Base-by-base conservation (phyloP, 30 jellyfish, hydroid and myxozoan species). In the Aurelia sp. region DNA sequence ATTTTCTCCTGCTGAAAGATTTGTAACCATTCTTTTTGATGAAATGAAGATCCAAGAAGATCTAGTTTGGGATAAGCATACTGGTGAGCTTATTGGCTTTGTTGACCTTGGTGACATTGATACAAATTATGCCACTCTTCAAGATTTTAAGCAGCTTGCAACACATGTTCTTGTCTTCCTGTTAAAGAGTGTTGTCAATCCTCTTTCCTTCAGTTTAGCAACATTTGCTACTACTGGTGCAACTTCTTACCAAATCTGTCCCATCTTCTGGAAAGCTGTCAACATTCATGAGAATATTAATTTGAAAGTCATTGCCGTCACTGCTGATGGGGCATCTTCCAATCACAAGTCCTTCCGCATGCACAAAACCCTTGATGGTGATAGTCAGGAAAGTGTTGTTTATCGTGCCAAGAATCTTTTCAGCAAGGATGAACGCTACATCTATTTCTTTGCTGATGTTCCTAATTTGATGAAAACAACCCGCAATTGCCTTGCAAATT, bases 251-350 rank as follows among this genome's bases (percentile, higher is more conserved):
- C 96, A 86, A 53, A 73, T 90, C 57, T 78, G 84, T 60, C 91
- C 91, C 65, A 11, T 90, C 59, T 82, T 90, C 55, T 82, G 96
- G 96, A 71, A 86, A 64, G 85, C 91, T 13, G 86, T 86, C 57
- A 30, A 72, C 47, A 63, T 88, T n/a, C 88, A 67, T 8, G 92
- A 88, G 57, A 57, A 27, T 52, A 67, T 50, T 71, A 57, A 74
- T 66, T 59, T 90, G 78, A 72, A 90, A 74, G 96, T 90, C 83
- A 75, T 74, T 60, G 97, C 94, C 44, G 70, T 72, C 53, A 82
- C 91, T 76, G 78, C 88, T 81, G 97, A 82, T 90, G 97, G 90
- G 21, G 97, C 95, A 12, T 82, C 88, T 50, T 57, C 90, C 4
- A 80, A 62, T 52, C 93, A 81, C 22, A 67, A 59, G 50, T 67